Base-by-base conservation (phyloP, 2,113 vertebrate genomes). In the Formicarius rufipectus region DNA sequence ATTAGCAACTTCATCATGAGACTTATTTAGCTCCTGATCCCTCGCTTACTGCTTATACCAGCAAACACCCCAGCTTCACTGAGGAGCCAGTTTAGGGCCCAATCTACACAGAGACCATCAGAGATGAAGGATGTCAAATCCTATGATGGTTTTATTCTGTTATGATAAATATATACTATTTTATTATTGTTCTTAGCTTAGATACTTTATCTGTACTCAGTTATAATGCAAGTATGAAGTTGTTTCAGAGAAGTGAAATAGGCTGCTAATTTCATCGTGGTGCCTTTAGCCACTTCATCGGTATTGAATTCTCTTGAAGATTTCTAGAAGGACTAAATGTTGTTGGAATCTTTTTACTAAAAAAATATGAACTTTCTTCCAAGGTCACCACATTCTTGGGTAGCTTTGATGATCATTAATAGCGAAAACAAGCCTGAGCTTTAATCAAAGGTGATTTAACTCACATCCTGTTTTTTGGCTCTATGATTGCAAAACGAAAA, bases 391-490 rank as follows among this genome's bases (percentile, higher is more conserved):
- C 21, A 16, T 30, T 90, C 68, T 83, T 62, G 27, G 22, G 33
- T 66, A 69, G 40, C 33, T 73, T 52, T 80, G 68, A 79, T 73
- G 31, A 24, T 84, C 67, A 31, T 86, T 76, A 66, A 73, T 7
- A 89, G 35, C 5, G 5, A 89, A 94, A 96, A 76, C 49, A 79
- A 93, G 73, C 50, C 80, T 50, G 39, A 84, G 63, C 30, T 91
- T 90, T 91, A 93, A 85, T 79, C 87, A 94, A 86, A 96, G 90
- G 90, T 96, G 56, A 66, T 81, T 90, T 94, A 97, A 80, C 69
- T 96, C 93, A 93, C 69, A 96, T 96, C 96, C 96, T 95, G 96
- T 95, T 90, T 45, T 95, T 95, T 59, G 77, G 66, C 19, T 91
- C 64, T 84, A 50, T 21, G 80, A 94, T 92, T 96, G 86, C 92